phyloP scores from a whole-genome alignment of 2,113 vertebrate species.

The Pachycephala philippinensis region DNA sequence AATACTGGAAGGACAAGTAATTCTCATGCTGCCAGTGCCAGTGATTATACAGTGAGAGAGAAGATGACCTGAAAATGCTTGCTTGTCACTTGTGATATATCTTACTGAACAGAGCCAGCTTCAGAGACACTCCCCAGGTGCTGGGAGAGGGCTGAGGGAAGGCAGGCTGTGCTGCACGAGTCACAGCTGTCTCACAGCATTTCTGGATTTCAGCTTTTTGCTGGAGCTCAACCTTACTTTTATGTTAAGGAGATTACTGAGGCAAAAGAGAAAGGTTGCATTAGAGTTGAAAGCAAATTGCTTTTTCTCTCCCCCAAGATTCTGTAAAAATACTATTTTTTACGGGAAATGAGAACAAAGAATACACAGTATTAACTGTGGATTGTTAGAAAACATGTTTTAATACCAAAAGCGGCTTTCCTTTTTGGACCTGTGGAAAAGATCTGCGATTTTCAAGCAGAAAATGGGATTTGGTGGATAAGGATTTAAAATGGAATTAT shows the following conservation, averaged over 20 bases:
- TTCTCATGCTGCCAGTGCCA: background rate
- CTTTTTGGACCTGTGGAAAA: background rate
- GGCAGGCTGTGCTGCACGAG: background rate
- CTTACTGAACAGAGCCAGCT: background rate
- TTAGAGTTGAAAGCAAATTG: background rate
- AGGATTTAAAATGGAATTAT: background rate
- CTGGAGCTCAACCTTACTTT: background rate
- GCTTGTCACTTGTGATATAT: background rate
- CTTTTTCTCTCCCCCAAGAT: background rate
- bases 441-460: background rate
- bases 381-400: background rate
- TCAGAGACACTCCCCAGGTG: background rate
- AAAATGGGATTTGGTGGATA: background rate
- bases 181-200: background rate
- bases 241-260: background rate
- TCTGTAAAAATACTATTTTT: background rate
- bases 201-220: background rate
- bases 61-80: background rate
- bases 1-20: accelerated
- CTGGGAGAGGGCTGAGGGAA: background rate
- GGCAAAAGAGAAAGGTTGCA: background rate
- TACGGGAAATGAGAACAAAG: background rate
- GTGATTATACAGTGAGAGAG: background rate
- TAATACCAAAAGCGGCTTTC: background rate
- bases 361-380: background rate